Conservation (phyloP, 1,140 invertebrate genomes). For the Pararge aegeria region DNA sequence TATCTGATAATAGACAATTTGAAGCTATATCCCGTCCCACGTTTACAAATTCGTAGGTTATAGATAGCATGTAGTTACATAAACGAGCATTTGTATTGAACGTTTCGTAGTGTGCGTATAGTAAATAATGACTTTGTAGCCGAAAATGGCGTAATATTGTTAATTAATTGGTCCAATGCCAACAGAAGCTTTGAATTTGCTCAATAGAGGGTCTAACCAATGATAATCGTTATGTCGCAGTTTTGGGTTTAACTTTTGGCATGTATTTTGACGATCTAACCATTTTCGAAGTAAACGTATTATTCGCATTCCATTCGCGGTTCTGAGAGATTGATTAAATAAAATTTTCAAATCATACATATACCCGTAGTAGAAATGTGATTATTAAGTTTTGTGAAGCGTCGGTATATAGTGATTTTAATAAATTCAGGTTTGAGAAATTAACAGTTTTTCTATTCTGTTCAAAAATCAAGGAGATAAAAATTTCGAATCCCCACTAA, state of each 20-base stretch:
- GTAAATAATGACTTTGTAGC: slow-evolving; percentile 22
- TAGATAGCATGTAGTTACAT: background rate
- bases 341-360: too few species aligned
- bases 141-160: slow-evolving; percentile 2
- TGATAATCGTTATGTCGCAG: background rate
- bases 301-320: too few species aligned
- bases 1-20: background rate
- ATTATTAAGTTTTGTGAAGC: too few species aligned
- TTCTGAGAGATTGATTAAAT: too few species aligned
- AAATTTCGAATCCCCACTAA: too few species aligned
- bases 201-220: background rate
- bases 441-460: too few species aligned
- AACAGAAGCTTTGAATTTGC: background rate
- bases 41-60: background rate
- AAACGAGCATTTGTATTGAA: slow-evolving; percentile 17
- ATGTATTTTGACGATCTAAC: background rate
- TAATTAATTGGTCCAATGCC: slow-evolving; percentile 15
- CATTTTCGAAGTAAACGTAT: too few species aligned
- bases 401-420: too few species aligned
- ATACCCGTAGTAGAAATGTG: too few species aligned
- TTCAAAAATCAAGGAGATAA: too few species aligned
- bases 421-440: too few species aligned
- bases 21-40: background rate
- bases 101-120: slow-evolving; percentile 18
- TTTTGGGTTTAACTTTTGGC: background rate